Conservation (phyloP, 2,888 invertebrate genomes). For the Antheraea yamamai region DNA sequence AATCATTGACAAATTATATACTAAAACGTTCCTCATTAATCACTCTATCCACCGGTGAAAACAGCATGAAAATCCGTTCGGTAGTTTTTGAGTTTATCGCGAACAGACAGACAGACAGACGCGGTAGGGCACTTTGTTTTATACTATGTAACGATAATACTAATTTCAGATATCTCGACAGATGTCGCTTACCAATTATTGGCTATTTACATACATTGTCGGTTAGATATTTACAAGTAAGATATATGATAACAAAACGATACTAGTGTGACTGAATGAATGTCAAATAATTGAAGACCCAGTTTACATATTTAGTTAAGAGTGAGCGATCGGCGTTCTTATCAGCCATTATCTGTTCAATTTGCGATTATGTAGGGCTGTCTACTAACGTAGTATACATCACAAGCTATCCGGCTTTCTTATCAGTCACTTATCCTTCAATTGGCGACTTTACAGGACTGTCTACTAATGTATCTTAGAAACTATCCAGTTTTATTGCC, state of each 20-base stretch:
- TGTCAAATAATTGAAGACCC: not conserved
- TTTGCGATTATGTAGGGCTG: not conserved
- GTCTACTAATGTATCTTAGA: not conserved
- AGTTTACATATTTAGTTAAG: conserved; percentile 1
- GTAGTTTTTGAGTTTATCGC: too few relatives aligned
- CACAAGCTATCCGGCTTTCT: not conserved
- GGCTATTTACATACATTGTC: not conserved
- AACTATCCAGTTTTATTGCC: not conserved
- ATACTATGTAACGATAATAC: too few relatives aligned
- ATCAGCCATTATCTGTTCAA: not conserved
- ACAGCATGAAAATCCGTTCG: too few relatives aligned
- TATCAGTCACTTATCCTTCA: not conserved
- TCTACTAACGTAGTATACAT: not conserved
- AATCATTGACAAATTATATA: too few relatives aligned
- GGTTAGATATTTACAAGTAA: not conserved
- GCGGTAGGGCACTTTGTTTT: too few relatives aligned
- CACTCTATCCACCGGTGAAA: too few relatives aligned
- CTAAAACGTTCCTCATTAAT: too few relatives aligned
- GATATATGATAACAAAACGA: not conserved
- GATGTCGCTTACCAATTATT: not conserved
- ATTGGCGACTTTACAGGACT: not conserved
- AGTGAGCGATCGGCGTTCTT: not conserved
- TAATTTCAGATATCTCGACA: too few relatives aligned
- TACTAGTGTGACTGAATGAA: not conserved
- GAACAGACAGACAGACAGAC: too few relatives aligned